These are phyloP conservation scores for Etia nguti DNA, from an alignment of 2,113 vertebrate species.

Conservation along the genomic window DNA sequence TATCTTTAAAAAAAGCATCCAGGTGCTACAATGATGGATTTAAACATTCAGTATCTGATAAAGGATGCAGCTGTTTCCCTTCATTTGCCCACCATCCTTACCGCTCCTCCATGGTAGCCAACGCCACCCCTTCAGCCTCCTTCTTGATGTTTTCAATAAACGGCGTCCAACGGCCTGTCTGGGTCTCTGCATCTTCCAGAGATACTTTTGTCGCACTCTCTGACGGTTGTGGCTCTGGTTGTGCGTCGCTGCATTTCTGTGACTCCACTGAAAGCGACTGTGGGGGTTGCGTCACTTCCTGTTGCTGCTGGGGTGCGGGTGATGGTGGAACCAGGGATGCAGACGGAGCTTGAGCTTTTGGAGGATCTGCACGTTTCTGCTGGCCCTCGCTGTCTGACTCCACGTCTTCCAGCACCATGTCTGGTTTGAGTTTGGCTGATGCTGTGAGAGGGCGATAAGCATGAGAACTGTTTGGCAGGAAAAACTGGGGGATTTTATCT, in stretches of 20 bases:
- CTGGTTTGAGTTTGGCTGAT: slow-evolving; percentile 48
- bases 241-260: not conserved
- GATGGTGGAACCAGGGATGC: not conserved
- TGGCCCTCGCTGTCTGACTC: slow-evolving; percentile 58
- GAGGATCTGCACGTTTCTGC: not conserved
- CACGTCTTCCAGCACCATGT: slow-evolving; percentile 68
- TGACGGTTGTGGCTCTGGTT: not conserved
- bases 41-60: not conserved
- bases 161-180: slow-evolving; percentile 72
- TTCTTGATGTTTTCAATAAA: slow-evolving; percentile 69
- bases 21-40: not conserved
- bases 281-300: not conserved
- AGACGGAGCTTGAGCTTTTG: not conserved
- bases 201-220: not conserved
- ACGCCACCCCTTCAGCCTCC: slow-evolving; percentile 63
- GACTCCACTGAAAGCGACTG: not conserved
- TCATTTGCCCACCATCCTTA: slow-evolving; percentile 1
- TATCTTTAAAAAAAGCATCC: not conserved
- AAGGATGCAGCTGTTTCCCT: not conserved
- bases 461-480: not conserved
- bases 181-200: slow-evolving; percentile 72
- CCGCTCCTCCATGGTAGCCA: slow-evolving; percentile 74
- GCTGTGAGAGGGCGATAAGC: slow-evolving; percentile 20
- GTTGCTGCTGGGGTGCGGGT: not conserved
- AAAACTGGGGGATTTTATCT: not conserved